A percentile compares a stretch with the other conserved stretches of the same genome.
Evolutionary conservation across 2,888 invertebrate species (phyloP).

Genomic region (Lochmaea crataegi): DNA sequence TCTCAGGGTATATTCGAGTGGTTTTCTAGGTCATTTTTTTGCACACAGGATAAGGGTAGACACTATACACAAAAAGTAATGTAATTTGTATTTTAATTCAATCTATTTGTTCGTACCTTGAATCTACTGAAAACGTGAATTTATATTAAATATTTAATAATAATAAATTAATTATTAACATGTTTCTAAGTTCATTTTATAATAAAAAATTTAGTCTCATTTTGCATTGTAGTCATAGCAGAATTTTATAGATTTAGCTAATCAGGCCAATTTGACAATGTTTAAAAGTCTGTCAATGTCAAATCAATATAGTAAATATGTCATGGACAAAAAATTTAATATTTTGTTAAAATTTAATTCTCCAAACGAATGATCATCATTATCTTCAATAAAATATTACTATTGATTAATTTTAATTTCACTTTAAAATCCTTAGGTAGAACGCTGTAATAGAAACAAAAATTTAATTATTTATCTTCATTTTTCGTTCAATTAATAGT

Average conservation of each 20-base stretch:
- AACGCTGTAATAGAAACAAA: no score
- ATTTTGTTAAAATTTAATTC: neutral
- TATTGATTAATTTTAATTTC: no score
- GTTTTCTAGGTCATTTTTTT: neutral
- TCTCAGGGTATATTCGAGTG: neutral
- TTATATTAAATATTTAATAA: no score
- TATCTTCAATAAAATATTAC: no score
- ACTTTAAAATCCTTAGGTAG: no score
- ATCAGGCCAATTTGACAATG: neutral
- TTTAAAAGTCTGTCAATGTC: neutral
- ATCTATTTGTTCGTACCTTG: neutral
- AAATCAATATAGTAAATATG: slow-evolving; percentile 3
- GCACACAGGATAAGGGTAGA: neutral
- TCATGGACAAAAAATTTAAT: slow-evolving; percentile 2
- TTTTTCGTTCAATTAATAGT: no score
- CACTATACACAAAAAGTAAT: neutral
- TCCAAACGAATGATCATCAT: no score
- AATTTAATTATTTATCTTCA: no score
- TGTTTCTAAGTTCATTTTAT: neutral
- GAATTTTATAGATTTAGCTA: neutral
- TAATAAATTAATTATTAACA: no score
- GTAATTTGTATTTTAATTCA: neutral
- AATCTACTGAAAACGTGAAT: neutral
- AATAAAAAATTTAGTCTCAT: neutral
- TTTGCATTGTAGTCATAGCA: neutral